Base-by-base conservation (phyloP, 2,113 vertebrate genomes). In the Ictalurus furcatus region DNA sequence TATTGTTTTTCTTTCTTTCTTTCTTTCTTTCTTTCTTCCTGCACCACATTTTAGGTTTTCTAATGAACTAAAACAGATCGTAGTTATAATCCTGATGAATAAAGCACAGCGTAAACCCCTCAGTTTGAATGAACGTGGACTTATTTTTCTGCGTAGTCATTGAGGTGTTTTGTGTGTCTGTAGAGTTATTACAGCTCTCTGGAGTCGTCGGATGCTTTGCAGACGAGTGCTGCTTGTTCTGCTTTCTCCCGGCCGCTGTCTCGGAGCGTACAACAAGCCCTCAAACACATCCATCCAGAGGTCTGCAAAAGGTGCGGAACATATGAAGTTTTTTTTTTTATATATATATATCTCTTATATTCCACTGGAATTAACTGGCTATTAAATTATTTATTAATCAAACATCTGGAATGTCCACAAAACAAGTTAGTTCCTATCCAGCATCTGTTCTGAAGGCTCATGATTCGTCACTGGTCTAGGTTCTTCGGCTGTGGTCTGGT, bases 401-500 rank as follows among this genome's bases (percentile, higher is more conserved):
- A 30, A 17, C 69, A 78, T 6, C 12, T 78, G 23, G 12, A 28
- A 54, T 78, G 25, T 52, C 23, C 1, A 52, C 13, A 79, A 80
- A 79, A 80, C 5, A 56, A n/a, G 40, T 59, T 58, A 23, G 6
- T 21, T 21, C 54, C n/a, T 30, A 16, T 59, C 19, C 19, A 59
- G 11, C 14, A 11, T 44, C 71, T 30, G 73, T 48, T 48, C n/a
- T 21, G 21, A 61, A 23, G 28, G 28, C 4, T 80, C 6, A 52
- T 78, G 58, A 28, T 59, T 58, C 6, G 12, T 25, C 48, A 44
- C 14, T 28, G 11, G 59, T 85, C 7, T 91, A 98, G 97, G 92
- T 97, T 97, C 90, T 98, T 96, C 0, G 97, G 97, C 30, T 99
- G 97, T 0, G 96, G 97, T 14, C 93, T 97, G 85, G 95, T 97